Evolutionary conservation across 2,888 invertebrate genomes (phyloP).

Genomic region (Acanthoscelides obtectus): DNA sequence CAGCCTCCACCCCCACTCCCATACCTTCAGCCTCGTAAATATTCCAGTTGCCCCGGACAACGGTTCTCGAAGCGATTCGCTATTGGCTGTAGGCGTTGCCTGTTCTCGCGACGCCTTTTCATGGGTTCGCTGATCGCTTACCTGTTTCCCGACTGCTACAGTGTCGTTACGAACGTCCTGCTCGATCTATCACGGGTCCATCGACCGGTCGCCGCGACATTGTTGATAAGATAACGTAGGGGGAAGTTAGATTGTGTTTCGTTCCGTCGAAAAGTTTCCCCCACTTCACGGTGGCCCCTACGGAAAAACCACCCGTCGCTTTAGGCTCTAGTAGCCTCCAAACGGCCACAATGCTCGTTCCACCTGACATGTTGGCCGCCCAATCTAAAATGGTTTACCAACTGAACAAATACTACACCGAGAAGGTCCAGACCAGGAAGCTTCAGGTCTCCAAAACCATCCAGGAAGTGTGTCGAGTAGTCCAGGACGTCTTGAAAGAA

Average conservation of each 20-base stretch:
- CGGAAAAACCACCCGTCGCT: slow-evolving; percentile 28
- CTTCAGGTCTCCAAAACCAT: slow-evolving; percentile 66
- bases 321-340: slow-evolving; percentile 35
- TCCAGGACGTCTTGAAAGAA: slow-evolving; percentile 77
- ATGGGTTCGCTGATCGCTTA: slow-evolving; percentile 22
- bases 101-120: background rate
- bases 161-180: slow-evolving; percentile 36
- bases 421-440: slow-evolving; percentile 70
- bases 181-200: slow-evolving; percentile 40
- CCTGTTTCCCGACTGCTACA: slow-evolving; percentile 34
- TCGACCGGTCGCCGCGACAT: slow-evolving; percentile 10
- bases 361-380: slow-evolving; percentile 89
- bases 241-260: background rate
- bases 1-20: background rate
- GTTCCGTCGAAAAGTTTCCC: background rate
- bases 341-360: slow-evolving; percentile 71
- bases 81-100: background rate
- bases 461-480: slow-evolving; percentile 72
- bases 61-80: background rate
- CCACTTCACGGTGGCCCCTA: slow-evolving; percentile 30
- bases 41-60: background rate
- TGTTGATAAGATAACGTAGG: slow-evolving; percentile 12
- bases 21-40: background rate
- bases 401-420: slow-evolving; percentile 73
- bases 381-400: slow-evolving; percentile 94